Base-by-base conservation (phyloP, 2,888 invertebrate genomes). In the Heliconius hortense region DNA sequence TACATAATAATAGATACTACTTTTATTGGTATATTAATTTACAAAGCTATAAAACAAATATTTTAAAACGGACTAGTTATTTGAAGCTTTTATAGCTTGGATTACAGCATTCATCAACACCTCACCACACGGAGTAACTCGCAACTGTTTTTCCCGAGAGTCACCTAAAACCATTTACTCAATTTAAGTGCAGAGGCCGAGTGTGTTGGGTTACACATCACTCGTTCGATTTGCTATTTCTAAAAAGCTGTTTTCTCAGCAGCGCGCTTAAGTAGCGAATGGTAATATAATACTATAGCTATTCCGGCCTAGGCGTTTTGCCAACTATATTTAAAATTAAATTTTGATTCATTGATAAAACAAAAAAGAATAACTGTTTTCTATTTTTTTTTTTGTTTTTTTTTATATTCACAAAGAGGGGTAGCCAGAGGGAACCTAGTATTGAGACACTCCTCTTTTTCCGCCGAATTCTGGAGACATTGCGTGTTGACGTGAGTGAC, bases 241-340 rank as follows among this genome's bases (percentile, higher is more conserved):
- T 89, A 92, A 93, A 93, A 90, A 89, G 90, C 89, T 94, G 92
- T 94, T 93, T 92, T 93, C 88, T 84, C 90, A 93, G 86, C 89
- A 81, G 89, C 90, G 89, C 91, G 85, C 90, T 92, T 93, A 92
- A 90, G 90, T 88, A 88, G 87, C 86, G 86, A 88, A 88, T 88
- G 83, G 93, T 88, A 93, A 93, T 85, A 83, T 82, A 84, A 93
- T 84, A 88, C 87, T 82, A 77, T 77, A 75, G 84, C 86, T 87
- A 90, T 88, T 90, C 84, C 81, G 87, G 39, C 82, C 85, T 85
- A 89, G 89, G 92, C 90, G 85, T 81, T 81, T 84, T 89, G 93
- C 92, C 93, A 92, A 90, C 86, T n/a, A n/a, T n/a, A n/a, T 66
- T 66, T 76, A n/a, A 59, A 77, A 56, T 53, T 69, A 48, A 74